These are phyloP conservation scores for Lamellibrachia columna DNA, from an alignment of 2,888 invertebrate genomes.

Conservation along the genomic window DNA sequence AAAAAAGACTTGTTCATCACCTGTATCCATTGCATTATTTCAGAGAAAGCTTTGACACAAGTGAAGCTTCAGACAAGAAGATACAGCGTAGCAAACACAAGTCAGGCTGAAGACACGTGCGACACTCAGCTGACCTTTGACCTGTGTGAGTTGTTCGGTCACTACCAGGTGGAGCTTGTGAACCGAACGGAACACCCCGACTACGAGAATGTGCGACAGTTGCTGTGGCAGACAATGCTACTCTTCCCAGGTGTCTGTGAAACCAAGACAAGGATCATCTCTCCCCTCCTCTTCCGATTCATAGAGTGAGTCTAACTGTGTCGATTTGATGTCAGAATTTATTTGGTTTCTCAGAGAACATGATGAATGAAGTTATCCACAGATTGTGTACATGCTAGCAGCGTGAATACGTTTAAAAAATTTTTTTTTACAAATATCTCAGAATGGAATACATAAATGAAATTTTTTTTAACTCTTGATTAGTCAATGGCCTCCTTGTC, in stretches of 20 bases:
- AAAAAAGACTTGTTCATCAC: background rate
- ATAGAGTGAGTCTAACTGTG: constrained; percentile 71
- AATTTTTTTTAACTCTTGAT: too few relatives aligned
- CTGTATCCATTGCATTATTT: background rate
- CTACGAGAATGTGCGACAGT: constrained; percentile 78
- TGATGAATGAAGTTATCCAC: too few relatives aligned
- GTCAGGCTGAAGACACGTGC: background rate
- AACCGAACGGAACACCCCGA: constrained; percentile 68
- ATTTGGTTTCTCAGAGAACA: too few relatives aligned
- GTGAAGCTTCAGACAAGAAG: background rate
- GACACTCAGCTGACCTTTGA: background rate
- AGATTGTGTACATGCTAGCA: too few relatives aligned
- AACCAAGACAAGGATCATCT: constrained; percentile 81
- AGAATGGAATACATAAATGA: too few relatives aligned
- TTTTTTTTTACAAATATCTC: too few relatives aligned
- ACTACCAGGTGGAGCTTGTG: background rate
- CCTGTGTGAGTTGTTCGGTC: background rate
- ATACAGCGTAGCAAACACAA: background rate
- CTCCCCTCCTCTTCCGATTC: constrained; percentile 82
- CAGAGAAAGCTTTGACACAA: background rate
- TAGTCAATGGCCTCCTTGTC: too few relatives aligned
- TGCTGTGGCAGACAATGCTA: constrained; percentile 83
- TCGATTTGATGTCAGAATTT: too few relatives aligned
- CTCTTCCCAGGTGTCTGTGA: constrained; percentile 81
- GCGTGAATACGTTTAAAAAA: too few relatives aligned